Percentiles rank a stretch among this genome's conserved stretches.
These are phyloP conservation scores for Allolobophora icterica DNA, from an alignment of 2,888 invertebrate species.

Conservation along the genomic window DNA sequence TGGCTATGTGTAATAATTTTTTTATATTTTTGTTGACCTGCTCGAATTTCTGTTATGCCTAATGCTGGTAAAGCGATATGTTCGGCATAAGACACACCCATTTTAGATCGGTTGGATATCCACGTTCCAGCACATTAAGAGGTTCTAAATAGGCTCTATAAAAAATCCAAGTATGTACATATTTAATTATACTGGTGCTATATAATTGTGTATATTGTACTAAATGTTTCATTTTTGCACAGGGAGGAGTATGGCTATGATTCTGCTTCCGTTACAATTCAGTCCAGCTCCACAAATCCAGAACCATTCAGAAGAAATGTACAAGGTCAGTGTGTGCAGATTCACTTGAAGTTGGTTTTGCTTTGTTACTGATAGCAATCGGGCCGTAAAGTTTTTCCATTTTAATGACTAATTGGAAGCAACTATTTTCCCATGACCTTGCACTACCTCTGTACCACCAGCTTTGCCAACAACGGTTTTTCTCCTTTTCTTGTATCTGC, in stretches of 20 bases:
- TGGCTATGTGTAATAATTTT: too few relatives aligned
- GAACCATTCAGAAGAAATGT: background rate
- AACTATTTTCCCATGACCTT: too few relatives aligned
- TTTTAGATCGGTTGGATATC: background rate
- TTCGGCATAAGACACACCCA: too few relatives aligned
- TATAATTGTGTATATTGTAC: too few relatives aligned
- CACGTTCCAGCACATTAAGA: background rate
- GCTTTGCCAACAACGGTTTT: background rate
- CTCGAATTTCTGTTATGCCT: too few relatives aligned
- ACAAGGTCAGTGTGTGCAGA: slow-evolving; percentile 3
- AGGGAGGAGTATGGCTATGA: background rate
- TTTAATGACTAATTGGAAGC: background rate
- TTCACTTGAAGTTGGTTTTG: background rate
- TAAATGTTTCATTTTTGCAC: background rate
- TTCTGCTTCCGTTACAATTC: background rate
- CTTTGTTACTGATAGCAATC: background rate
- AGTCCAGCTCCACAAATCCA: background rate
- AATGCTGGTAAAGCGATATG: too few relatives aligned
- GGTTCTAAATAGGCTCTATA: background rate
- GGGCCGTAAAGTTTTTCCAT: background rate
- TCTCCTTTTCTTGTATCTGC: background rate
- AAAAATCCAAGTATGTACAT: background rate
- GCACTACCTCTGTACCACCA: background rate
- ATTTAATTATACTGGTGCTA: too few relatives aligned
- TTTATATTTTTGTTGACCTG: too few relatives aligned